Percentiles rank a stretch among this genome's conserved stretches.
These are phyloP conservation scores for Sturnira hondurensis DNA, from an alignment of 2,113 vertebrate species.

Conservation along the genomic window DNA sequence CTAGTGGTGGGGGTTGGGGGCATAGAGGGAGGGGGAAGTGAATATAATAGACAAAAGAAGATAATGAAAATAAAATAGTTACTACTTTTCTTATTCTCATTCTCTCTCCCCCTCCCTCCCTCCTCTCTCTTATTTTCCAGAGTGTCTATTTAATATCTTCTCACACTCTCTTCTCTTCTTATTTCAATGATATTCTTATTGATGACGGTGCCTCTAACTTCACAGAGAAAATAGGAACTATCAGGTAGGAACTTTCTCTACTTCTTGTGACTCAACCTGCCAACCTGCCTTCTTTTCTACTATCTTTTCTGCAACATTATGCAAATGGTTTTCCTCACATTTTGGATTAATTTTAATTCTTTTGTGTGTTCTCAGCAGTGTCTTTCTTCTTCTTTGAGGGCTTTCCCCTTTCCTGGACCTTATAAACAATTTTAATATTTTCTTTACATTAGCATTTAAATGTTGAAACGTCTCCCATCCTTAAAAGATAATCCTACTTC, in stretches of 20 bases:
- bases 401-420: background rate
- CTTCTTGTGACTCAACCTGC: background rate
- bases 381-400: background rate
- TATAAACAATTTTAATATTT: background rate
- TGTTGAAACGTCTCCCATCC: background rate
- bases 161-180: background rate
- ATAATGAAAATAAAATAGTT: background rate
- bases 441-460: background rate
- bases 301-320: background rate
- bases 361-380: background rate
- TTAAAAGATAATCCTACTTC: background rate
- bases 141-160: background rate
- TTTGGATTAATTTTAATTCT: background rate
- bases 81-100: background rate
- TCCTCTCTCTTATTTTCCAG: background rate
- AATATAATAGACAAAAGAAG: background rate
- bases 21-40: background rate
- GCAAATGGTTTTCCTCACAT: background rate
- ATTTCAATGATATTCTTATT: background rate
- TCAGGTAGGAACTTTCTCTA: background rate
- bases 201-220: background rate
- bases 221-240: background rate
- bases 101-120: background rate
- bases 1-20: background rate
- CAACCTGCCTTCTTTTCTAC: background rate